These are phyloP conservation scores for Halcyon badia DNA, from an alignment of 2,797 vertebrate genomes.

Conservation along the genomic window DNA sequence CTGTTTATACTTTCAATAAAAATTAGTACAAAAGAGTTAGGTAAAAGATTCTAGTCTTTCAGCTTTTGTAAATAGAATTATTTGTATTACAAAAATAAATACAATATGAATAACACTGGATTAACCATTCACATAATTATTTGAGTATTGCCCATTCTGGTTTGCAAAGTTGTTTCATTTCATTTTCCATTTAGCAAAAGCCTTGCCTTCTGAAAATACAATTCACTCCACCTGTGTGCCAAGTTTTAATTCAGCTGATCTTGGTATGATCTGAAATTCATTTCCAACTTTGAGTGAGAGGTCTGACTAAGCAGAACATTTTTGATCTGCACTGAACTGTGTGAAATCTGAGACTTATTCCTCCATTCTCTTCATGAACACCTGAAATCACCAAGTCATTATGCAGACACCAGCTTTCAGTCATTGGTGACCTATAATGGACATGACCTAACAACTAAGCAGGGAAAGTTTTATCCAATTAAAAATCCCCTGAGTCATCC, in stretches of 20 bases:
- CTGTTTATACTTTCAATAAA: background rate
- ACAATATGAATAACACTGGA: background rate
- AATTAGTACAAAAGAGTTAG: background rate
- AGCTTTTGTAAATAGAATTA: background rate
- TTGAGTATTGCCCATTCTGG: background rate
- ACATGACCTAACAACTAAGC: background rate
- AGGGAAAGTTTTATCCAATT: conserved; percentile 34
- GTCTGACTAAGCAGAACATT: background rate
- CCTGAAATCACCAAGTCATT: background rate
- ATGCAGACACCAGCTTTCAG: background rate
- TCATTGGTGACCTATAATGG: background rate
- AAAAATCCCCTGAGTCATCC: conserved; percentile 29
- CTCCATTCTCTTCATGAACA: background rate
- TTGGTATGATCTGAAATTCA: background rate
- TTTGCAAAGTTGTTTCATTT: background rate
- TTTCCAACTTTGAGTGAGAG: background rate
- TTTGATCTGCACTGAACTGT: background rate
- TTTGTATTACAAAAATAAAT: background rate
- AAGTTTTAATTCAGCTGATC: background rate
- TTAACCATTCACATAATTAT: background rate
- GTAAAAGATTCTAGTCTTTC: background rate
- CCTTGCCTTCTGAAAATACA: background rate
- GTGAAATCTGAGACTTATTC: background rate
- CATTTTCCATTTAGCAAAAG: background rate
- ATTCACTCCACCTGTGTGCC: background rate